These are phyloP conservation scores for Psococerastis gibbosa DNA, from an alignment of 2,888 invertebrate genomes.

Conservation along the genomic window DNA sequence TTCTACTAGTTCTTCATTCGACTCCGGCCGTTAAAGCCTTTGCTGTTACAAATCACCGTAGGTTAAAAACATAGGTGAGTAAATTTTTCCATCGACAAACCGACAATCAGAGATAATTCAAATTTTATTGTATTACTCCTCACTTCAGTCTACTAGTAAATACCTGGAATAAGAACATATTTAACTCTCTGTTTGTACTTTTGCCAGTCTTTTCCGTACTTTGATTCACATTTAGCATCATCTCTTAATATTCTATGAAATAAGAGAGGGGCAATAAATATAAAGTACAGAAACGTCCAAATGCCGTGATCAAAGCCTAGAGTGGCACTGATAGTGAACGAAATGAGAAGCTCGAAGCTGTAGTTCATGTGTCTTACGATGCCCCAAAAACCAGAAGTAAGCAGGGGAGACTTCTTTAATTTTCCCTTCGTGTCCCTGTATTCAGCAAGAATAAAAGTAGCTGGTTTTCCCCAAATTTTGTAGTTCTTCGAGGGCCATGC, in stretches of 20 bases:
- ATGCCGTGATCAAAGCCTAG: slow-evolving; percentile 26
- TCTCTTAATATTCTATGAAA: slow-evolving; percentile 32
- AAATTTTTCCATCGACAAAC: too few species aligned
- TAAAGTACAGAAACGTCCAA: slow-evolving; percentile 30
- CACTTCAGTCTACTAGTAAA: too few species aligned
- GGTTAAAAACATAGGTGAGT: too few species aligned
- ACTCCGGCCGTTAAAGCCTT: too few species aligned
- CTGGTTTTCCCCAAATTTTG: slow-evolving; percentile 25
- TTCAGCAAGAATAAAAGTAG: slow-evolving; percentile 23
- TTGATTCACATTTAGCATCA: slow-evolving; percentile 32
- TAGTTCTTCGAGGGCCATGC: slow-evolving; percentile 19
- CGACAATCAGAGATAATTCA: too few species aligned
- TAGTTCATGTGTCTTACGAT: slow-evolving; percentile 38
- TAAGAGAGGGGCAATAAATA: slow-evolving; percentile 28
- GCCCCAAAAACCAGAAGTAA: slow-evolving; percentile 38
- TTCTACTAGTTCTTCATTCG: too few species aligned
- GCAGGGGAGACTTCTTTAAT: slow-evolving; percentile 24
- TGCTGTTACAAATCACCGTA: too few species aligned
- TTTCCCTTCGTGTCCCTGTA: slow-evolving; percentile 23
- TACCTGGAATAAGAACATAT: slow-evolving; percentile 31
- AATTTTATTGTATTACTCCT: too few species aligned
- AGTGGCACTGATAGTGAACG: slow-evolving; percentile 29
- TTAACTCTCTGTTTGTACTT: slow-evolving; percentile 32
- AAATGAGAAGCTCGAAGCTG: slow-evolving; percentile 31
- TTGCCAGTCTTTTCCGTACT: slow-evolving; percentile 34